A percentile compares a stretch with the other conserved stretches of the same genome.
Evolutionary conservation across 2,113 vertebrate genomes (phyloP).

Genomic region (Cyanoliseus patagonus): DNA sequence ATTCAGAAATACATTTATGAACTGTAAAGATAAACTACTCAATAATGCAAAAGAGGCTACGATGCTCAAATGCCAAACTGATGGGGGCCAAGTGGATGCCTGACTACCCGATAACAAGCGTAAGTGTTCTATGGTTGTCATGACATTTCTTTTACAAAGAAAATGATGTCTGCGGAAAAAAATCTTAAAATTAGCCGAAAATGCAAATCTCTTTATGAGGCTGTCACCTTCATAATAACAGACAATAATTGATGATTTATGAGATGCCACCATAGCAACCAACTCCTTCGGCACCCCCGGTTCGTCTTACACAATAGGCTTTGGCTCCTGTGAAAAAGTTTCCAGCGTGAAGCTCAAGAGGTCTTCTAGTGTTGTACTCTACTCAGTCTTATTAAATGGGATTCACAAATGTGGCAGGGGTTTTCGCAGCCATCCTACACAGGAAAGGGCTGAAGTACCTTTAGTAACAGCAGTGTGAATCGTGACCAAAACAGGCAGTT

Average conservation of each 20-base stretch:
- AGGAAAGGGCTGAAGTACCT: neutral
- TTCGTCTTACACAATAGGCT: constrained; percentile 55
- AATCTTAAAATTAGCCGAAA: constrained; percentile 77
- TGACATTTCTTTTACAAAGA: constrained; percentile 76
- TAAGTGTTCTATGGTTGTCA: constrained; percentile 74
- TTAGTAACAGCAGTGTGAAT: neutral
- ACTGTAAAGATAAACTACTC: constrained; percentile 75
- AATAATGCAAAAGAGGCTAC: constrained; percentile 73
- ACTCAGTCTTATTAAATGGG: neutral
- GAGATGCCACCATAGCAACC: constrained; percentile 80
- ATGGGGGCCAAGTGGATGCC: constrained; percentile 65
- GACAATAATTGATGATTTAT: constrained; percentile 84
- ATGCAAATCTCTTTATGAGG: constrained; percentile 79
- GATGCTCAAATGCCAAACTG: constrained; percentile 70
- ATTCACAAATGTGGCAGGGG: neutral
- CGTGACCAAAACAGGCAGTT: neutral
- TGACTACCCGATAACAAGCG: constrained; percentile 72
- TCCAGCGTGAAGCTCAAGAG: neutral
- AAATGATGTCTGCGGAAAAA: constrained; percentile 74
- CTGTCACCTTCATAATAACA: constrained; percentile 80
- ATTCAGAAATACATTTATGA: constrained; percentile 78
- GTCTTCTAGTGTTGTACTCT: neutral
- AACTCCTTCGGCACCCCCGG: constrained; percentile 66
- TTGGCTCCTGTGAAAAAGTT: constrained; percentile 62
- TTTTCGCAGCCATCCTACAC: neutral